phyloP scores from a whole-genome alignment of 2,113 vertebrate species.

The Ivindomyrus marchei region DNA sequence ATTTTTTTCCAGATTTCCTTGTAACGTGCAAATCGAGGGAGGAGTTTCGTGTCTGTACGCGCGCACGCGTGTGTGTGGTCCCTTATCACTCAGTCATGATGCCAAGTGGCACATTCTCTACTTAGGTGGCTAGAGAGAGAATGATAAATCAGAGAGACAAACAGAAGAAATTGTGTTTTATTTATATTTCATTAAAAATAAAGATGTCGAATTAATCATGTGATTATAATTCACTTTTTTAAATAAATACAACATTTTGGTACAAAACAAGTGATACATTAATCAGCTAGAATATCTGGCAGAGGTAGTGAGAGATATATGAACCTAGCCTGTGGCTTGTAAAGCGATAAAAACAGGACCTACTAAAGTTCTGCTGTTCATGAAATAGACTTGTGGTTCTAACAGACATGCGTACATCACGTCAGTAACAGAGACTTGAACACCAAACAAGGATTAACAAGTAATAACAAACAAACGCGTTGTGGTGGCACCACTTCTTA shows the following conservation, averaged over 20 bases:
- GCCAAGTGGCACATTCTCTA: not conserved
- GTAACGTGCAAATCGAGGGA: not conserved
- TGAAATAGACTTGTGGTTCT: not conserved
- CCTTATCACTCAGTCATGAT: not conserved
- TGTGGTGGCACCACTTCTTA: not conserved
- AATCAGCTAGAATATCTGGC: not conserved
- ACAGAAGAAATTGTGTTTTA: not conserved
- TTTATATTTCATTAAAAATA: not conserved
- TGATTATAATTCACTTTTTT: not conserved
- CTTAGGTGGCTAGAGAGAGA: not conserved
- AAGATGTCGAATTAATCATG: not conserved
- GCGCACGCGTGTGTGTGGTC: not conserved
- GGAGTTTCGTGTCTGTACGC: not conserved
- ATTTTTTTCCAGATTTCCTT: not conserved
- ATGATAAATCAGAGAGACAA: not conserved
- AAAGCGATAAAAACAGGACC: not conserved
- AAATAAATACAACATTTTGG: not conserved
- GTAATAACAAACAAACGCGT: not conserved
- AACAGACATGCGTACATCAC: not conserved
- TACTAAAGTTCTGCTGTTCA: not conserved
- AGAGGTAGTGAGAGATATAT: not conserved
- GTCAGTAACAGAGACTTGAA: not conserved
- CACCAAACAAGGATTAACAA: too few species aligned
- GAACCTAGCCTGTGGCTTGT: not conserved
- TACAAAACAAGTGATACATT: not conserved